Evolutionary conservation across 1,140 invertebrate genomes (phyloP).

Genomic region (Thaumatotibia leucotreta): DNA sequence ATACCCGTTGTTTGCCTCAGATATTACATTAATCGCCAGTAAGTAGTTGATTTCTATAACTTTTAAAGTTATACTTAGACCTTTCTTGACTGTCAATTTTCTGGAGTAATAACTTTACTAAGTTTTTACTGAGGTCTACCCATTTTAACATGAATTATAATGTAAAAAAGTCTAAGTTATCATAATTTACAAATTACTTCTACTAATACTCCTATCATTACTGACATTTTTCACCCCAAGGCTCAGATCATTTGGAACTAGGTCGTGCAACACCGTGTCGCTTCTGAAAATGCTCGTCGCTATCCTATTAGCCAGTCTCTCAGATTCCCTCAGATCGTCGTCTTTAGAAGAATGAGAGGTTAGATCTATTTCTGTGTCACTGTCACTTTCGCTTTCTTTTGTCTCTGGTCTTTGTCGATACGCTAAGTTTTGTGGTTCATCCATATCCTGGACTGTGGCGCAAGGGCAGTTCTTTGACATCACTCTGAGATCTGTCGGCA

Average conservation of each 20-base stretch:
- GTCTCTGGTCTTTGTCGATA: conserved; percentile 47
- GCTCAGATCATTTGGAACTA: conserved; percentile 72
- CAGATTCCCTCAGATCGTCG: conserved; percentile 66
- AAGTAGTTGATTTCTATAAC: too few species aligned
- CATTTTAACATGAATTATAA: not conserved
- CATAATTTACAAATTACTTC: conserved; percentile 37
- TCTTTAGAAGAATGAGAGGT: conserved; percentile 72
- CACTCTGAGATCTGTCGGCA: conserved; percentile 66
- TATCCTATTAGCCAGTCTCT: conserved; percentile 62
- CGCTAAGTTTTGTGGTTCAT: conserved; percentile 59
- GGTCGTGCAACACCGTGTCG: conserved; percentile 64
- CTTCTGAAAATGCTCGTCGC: conserved; percentile 65
- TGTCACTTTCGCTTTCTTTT: conserved; percentile 60
- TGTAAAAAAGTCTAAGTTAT: not conserved
- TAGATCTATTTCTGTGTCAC: conserved; percentile 72
- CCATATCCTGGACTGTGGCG: conserved; percentile 35
- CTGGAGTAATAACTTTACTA: not conserved
- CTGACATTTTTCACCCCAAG: conserved; percentile 46
- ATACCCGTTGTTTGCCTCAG: too few species aligned
- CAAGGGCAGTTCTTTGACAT: conserved; percentile 55
- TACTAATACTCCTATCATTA: conserved; percentile 41
- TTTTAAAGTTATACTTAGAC: too few species aligned
- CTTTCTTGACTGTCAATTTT: too few species aligned
- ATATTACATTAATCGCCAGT: too few species aligned
- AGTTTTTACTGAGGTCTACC: not conserved